Base-by-base conservation (phyloP, 2,113 vertebrate genomes). In the Typhlomys cinereus region DNA sequence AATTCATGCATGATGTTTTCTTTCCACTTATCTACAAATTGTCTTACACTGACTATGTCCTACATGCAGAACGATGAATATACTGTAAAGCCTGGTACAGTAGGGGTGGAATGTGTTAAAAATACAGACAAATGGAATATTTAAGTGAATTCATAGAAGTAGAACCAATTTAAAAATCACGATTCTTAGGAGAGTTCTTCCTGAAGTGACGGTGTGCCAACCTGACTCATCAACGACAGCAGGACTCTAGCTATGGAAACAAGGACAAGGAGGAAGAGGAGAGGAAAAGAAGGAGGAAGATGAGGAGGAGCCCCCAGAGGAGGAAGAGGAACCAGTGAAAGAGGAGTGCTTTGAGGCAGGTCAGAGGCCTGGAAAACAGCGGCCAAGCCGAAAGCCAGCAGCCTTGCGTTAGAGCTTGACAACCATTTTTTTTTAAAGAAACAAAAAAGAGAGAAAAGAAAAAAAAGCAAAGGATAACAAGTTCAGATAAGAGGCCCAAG, bases 141-240 rank as follows among this genome's bases (percentile, higher is more conserved):
- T 87, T 87, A 75, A 39, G 36, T 85, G 34, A 71, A 90, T 57
- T 85, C 54, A 25, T 59, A 61, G 36, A 85, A 69, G 31, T 2
- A 73, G 84, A 48, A 80, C 15, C 62, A 79, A 31, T 25, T 87
- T n/a, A 46, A 61, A 81, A 31, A 10, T 20, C 13, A 90, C 36
- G 9, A n/a, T 80, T 54, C 52, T 44, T 3, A 54, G 41, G 85
- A 61, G 52, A 66, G 52, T 50, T 25, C 20, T 84, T 89, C 23
- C 36, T 39, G 50, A 67, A 62, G 13, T n/a, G 81, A 48, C 0
- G 27, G 34, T 17, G 11, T 15, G 4, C 2, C 52, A 41, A 39
- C 2, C 2, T 15, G 20, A 46, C 25, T 21, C 3, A 14, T 20
- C 20, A 52, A 39, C n/a, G 8, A 0, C 1, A 36, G 14, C 2